Conservation (phyloP, 2,113 vertebrate genomes). For the Opisthocomus hoazin region DNA sequence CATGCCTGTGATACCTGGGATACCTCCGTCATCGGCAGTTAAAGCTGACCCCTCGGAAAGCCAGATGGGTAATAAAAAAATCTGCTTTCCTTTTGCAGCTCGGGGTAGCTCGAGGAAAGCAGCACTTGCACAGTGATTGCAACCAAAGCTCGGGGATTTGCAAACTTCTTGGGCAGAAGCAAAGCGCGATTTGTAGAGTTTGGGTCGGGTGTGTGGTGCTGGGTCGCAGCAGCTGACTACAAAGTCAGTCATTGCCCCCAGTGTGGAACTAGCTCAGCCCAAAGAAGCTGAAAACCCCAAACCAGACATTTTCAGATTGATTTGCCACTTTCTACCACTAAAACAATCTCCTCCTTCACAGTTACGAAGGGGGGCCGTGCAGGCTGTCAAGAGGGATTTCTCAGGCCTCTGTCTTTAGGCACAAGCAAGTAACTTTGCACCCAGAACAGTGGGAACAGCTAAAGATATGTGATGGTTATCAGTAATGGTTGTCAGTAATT, state of each 20-base stretch:
- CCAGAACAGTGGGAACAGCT: background rate
- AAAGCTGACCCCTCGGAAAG: background rate
- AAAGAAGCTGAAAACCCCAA: background rate
- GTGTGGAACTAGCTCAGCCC: background rate
- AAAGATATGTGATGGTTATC: fast-evolving
- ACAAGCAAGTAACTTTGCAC: fast-evolving
- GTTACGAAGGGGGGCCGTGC: background rate
- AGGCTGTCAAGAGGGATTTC: background rate
- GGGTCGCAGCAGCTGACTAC: background rate
- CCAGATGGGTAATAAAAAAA: background rate
- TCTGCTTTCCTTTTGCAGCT: background rate
- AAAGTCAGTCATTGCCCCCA: background rate
- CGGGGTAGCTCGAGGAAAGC: background rate
- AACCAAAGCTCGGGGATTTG: background rate
- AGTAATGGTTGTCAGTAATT: fast-evolving
- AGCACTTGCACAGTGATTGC: fast-evolving
- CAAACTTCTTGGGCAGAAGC: background rate
- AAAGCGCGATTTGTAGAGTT: background rate
- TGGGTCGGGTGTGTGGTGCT: background rate
- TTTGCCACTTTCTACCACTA: background rate
- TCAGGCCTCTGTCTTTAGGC: background rate
- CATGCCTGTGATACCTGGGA: background rate
- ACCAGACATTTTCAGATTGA: fast-evolving
- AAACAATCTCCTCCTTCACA: background rate
- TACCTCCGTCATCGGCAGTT: background rate